Evolutionary conservation across 1,140 invertebrate species (phyloP).

Genomic region (Drosophila littoralis): DNA sequence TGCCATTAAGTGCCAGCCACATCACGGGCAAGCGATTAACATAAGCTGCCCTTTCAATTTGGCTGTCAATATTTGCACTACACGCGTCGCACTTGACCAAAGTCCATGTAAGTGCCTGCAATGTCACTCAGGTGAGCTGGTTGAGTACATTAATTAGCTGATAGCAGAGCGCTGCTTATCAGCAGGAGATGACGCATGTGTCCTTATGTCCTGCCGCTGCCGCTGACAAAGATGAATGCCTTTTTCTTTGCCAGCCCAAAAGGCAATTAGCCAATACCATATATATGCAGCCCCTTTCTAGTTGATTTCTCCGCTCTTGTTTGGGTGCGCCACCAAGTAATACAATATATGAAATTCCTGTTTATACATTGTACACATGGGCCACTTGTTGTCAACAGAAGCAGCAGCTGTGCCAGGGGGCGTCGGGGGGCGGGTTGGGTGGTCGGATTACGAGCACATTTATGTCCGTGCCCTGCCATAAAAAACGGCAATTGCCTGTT

Average conservation of each 20-base stretch:
- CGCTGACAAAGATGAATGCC: slow-evolving; percentile 72
- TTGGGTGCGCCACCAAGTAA: slow-evolving; percentile 41
- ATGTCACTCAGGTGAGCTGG: slow-evolving; percentile 27
- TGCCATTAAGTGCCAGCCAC: slow-evolving; percentile 34
- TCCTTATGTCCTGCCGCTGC: slow-evolving; percentile 19
- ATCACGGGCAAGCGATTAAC: slow-evolving; percentile 37
- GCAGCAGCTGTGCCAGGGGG: slow-evolving; percentile 33
- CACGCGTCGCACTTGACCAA: slow-evolving; percentile 19
- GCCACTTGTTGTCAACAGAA: slow-evolving; percentile 66
- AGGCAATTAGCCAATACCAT: slow-evolving; percentile 55
- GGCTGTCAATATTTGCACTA: slow-evolving; percentile 43
- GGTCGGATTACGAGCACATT: slow-evolving; percentile 35
- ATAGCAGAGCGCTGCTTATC: slow-evolving; percentile 29
- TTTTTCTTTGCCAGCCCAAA: slow-evolving; percentile 23
- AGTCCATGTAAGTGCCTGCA: slow-evolving; percentile 19
- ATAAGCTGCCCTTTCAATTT: slow-evolving; percentile 8
- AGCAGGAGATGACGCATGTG: slow-evolving; percentile 29
- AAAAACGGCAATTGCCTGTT: slow-evolving; percentile 37
- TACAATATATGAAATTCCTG: slow-evolving; percentile 61
- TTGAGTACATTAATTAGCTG: slow-evolving; percentile 42
- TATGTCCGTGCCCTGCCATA: slow-evolving; percentile 3
- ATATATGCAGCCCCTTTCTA: not conserved
- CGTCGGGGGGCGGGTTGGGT: not conserved
- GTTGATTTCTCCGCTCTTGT: slow-evolving; percentile 1
- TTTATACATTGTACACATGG: slow-evolving; percentile 61